phyloP scores from a whole-genome alignment of 1,140 invertebrate species.

The Batillaria attramentaria region DNA sequence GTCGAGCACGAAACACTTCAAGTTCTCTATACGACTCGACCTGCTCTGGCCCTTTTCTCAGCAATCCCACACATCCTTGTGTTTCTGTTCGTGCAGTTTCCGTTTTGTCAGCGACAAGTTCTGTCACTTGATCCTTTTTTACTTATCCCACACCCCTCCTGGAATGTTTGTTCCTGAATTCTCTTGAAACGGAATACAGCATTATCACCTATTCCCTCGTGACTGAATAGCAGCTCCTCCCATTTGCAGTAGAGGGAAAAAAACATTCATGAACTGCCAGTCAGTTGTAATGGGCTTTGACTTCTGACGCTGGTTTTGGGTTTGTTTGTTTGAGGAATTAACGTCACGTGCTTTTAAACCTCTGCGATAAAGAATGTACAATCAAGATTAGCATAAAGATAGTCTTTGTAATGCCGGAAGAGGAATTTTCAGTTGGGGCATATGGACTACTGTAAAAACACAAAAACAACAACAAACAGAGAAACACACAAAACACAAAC shows the following conservation, averaged over 20 bases:
- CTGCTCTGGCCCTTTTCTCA: not conserved
- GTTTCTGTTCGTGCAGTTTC: not conserved
- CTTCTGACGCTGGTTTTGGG: not conserved
- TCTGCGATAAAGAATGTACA: not conserved
- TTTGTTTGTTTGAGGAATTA: not conserved
- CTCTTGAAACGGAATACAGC: not conserved
- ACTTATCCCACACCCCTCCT: not conserved
- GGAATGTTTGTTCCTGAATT: not conserved
- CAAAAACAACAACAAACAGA: not conserved
- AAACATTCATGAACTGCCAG: too few species aligned
- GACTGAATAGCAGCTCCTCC: too few species aligned
- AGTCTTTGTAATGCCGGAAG: not conserved
- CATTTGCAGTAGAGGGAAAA: too few species aligned
- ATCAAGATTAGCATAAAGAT: not conserved
- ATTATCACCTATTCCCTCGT: not conserved
- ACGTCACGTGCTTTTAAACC: not conserved
- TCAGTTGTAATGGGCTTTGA: not conserved
- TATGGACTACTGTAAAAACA: not conserved
- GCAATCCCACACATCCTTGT: not conserved
- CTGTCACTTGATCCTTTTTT: not conserved
- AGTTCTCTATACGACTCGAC: too few species aligned
- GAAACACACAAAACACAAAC: not conserved
- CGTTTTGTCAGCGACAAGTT: not conserved
- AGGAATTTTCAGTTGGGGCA: not conserved
- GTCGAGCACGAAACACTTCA: too few species aligned